Evolutionary conservation across 1,140 invertebrate genomes (phyloP).

Genomic region (Platorchestia sp.): DNA sequence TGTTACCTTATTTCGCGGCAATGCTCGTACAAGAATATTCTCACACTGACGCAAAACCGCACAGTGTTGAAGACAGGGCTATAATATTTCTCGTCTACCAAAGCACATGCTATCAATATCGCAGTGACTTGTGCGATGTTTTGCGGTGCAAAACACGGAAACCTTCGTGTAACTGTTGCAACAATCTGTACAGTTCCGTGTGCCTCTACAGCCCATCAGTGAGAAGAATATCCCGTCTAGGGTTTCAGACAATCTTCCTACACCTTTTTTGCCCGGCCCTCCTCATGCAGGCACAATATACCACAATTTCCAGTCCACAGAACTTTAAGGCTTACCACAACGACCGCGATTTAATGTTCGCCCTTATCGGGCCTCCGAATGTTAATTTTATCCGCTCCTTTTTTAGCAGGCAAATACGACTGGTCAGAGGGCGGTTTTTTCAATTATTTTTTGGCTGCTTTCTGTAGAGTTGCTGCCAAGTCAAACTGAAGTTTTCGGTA

Average conservation of each 20-base stretch:
- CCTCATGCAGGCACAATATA: neutral
- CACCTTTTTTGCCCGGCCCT: neutral
- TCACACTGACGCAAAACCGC: too few relatives aligned
- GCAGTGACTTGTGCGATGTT: too few relatives aligned
- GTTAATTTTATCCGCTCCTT: neutral
- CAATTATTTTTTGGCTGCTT: neutral
- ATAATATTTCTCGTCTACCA: too few relatives aligned
- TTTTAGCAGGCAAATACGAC: neutral
- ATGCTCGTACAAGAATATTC: too few relatives aligned
- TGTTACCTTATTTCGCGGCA: too few relatives aligned
- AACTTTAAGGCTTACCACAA: neutral
- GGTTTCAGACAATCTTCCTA: neutral
- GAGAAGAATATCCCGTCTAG: too few relatives aligned
- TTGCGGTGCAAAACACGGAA: too few relatives aligned
- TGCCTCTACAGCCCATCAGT: too few relatives aligned
- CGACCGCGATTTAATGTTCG: neutral
- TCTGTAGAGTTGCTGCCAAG: neutral
- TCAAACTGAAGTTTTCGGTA: neutral
- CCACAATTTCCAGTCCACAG: conserved; percentile 6
- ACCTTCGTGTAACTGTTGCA: too few relatives aligned
- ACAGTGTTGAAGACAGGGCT: too few relatives aligned
- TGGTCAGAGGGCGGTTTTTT: neutral
- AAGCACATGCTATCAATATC: too few relatives aligned
- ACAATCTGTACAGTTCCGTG: too few relatives aligned
- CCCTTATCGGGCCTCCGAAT: neutral